Percentiles rank a stretch among this genome's conserved stretches.
phyloP scores from a whole-genome alignment of 2,888 invertebrate species.

The Amphimallon solstitiale region DNA sequence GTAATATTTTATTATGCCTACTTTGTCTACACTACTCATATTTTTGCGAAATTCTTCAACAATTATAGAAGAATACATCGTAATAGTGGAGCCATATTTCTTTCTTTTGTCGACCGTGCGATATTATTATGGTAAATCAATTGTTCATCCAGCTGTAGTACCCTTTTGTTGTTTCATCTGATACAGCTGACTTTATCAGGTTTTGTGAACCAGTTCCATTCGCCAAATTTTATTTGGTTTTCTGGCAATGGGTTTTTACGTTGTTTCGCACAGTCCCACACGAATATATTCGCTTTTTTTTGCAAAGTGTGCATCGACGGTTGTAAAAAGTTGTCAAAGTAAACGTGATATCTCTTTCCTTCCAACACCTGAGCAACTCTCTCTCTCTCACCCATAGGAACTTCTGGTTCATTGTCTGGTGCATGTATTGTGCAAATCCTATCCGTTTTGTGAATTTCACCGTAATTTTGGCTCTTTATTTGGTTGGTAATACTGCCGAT shows the following conservation, averaged over 20 bases:
- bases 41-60: neutral
- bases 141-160: neutral
- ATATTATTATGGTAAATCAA: neutral
- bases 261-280: conserved; percentile 4
- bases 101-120: neutral
- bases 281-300: too few relatives aligned
- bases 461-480: too few relatives aligned
- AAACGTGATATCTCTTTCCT: too few relatives aligned
- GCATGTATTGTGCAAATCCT: too few relatives aligned
- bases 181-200: neutral
- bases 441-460: too few relatives aligned
- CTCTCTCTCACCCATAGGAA: too few relatives aligned
- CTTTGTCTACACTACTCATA: neutral
- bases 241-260: neutral
- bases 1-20: too few relatives aligned
- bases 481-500: too few relatives aligned
- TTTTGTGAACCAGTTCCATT: neutral
- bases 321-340: too few relatives aligned
- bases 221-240: neutral
- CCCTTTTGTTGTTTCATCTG: conserved; percentile 3
- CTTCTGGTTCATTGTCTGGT: too few relatives aligned
- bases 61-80: neutral
- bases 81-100: neutral
- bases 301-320: too few relatives aligned
- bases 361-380: too few relatives aligned